Evolutionary conservation across 1,140 invertebrate genomes (phyloP), one percentile per base, ranked within the genome.

Genomic region (Nephila pilipes): DNA sequence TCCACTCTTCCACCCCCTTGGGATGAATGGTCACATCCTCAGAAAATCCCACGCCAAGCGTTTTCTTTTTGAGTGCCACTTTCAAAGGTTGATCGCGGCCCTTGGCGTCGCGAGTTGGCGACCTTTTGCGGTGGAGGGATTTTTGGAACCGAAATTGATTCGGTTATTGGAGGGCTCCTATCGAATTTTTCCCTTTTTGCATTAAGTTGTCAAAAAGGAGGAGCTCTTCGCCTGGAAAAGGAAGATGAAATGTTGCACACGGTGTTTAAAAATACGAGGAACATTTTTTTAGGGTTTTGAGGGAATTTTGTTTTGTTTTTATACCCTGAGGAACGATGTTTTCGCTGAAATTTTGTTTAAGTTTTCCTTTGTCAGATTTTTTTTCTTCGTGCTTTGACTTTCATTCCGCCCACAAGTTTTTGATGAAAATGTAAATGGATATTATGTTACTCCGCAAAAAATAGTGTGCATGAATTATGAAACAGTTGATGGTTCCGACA

Each of bases 141-240:
- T 46, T 46, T 46, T 46, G 46, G 46, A 46, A 46, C n/a, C 69
- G 79, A 90, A 90, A 90, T 90, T 90, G 89, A 90, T 90, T 90
- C 63, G 89, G 89, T 90, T 90, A 81, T 81, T 90, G 75, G 79
- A 79, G 87, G 36, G 46, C 60, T 63, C 60, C 55, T 81, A 54
- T 81, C 79, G 88, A 81, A 38, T 22, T 65, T 36, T 57, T 81
- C 55, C 54, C 55, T 90, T 75, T 90, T 90, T 90, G 88, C 88
- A 90, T 90, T 90, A 90, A 90, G 88, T 81, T 90, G 88, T 90
- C 88, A 90, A 90, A 90, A 90, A 80, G 69, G 88, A 60, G 88
- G 29, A 81, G 63, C 58, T 60, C 58, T 89, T 89, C 16, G 38
- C 20, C 10, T 80, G 88, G 46, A 89, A 90, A 89, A 81, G 55